Conservation (phyloP, 2,888 invertebrate species). For the Pammene fasciana region DNA sequence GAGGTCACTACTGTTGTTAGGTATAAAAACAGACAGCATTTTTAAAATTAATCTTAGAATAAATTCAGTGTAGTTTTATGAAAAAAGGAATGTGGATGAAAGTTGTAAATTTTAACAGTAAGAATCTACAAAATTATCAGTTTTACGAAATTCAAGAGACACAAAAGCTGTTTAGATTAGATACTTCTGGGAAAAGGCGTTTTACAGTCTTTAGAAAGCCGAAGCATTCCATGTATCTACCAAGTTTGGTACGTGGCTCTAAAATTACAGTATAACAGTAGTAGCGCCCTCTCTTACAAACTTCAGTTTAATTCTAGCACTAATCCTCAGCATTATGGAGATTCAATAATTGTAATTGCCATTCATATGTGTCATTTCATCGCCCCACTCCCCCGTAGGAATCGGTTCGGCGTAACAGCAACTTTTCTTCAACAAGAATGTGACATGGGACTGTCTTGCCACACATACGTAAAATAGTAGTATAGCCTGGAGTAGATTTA, state of each 20-base stretch:
- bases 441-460: constrained; percentile 90
- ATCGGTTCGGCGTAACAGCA: constrained; percentile 90
- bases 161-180: too few relatives aligned
- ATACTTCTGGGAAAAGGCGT: too few relatives aligned
- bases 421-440: constrained; percentile 89
- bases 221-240: too few relatives aligned
- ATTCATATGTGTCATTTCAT: constrained; percentile 94
- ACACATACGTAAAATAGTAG: constrained; percentile 90
- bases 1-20: background rate
- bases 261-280: background rate
- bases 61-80: too few relatives aligned
- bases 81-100: background rate
- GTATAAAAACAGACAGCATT: background rate
- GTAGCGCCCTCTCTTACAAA: background rate
- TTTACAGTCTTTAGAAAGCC: too few relatives aligned
- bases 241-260: too few relatives aligned
- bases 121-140: too few relatives aligned
- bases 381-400: constrained; percentile 92
- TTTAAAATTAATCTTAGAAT: too few relatives aligned
- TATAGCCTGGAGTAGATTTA: constrained; percentile 90
- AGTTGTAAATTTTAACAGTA: too few relatives aligned
- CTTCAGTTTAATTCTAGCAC: background rate
- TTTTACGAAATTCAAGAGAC: too few relatives aligned
- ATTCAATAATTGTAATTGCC: constrained; percentile 66
- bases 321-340: background rate